Evolutionary conservation across 92 coral and sea anemone genomes (phyloP).

Genomic region (Palythoa grandis): DNA sequence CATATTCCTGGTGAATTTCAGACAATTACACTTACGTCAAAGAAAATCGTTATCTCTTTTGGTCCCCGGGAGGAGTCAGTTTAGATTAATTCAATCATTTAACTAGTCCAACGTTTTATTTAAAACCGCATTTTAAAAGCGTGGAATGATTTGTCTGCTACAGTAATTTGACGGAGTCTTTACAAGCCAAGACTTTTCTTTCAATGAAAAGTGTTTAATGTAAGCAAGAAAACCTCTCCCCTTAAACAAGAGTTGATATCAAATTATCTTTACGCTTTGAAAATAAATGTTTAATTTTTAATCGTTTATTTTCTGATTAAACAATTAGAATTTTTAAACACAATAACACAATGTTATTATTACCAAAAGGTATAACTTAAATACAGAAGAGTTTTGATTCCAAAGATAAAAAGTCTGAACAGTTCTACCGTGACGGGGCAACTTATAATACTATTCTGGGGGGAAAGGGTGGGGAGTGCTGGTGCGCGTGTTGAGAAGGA

Average conservation of each 20-base stretch:
- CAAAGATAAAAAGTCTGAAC: background rate
- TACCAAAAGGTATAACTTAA: background rate
- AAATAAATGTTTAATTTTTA: background rate
- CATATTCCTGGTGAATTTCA: background rate
- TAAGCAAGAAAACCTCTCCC: background rate
- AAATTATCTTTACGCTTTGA: background rate
- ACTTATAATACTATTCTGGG: too few species aligned
- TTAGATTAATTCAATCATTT: background rate
- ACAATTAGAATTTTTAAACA: background rate
- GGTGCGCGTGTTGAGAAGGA: too few species aligned
- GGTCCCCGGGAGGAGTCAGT: background rate
- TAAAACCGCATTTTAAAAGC: too few species aligned
- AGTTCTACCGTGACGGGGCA: too few species aligned
- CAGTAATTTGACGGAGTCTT: too few species aligned
- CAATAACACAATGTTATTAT: background rate
- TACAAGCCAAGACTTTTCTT: background rate
- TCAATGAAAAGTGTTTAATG: background rate
- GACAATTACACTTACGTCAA: background rate
- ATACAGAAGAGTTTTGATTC: background rate
- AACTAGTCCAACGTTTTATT: too few species aligned
- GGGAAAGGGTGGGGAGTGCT: too few species aligned
- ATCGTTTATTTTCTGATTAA: constrained; percentile 1
- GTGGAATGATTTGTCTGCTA: too few species aligned
- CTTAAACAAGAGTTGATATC: background rate
- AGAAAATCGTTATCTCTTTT: background rate